A percentile compares a stretch with the other conserved stretches of the same genome.
Evolutionary conservation across 2,113 vertebrate species (phyloP).

Genomic region (chimpanzee (Pan troglodytes)): NHGRI_mPanTro3-v2.1_pri NC_072398.2:122088001-122088500

Average conservation of each 20-base stretch:
- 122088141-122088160: background rate
- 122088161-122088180: background rate
- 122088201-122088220: background rate
- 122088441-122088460: background rate
- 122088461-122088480: slow-evolving; percentile 35
- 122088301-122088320: background rate
- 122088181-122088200: background rate
- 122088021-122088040: too few species aligned
- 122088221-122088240: background rate
- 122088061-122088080: background rate
- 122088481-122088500: slow-evolving; percentile 75
- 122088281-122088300: background rate
- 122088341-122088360: background rate
- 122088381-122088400: background rate
- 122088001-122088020: too few species aligned
- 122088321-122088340: slow-evolving; percentile 3
- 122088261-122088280: slow-evolving; percentile 11
- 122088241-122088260: slow-evolving; percentile 10
- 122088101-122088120: background rate
- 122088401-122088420: slow-evolving; percentile 28
- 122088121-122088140: slow-evolving; percentile 39
- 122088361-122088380: slow-evolving; percentile 27
- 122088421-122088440: slow-evolving; percentile 51
- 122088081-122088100: slow-evolving; percentile 12
- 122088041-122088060: too few species aligned